Evolutionary conservation across 2,113 vertebrate species (phyloP).

Genomic region (Atrichornis clamosus): DNA sequence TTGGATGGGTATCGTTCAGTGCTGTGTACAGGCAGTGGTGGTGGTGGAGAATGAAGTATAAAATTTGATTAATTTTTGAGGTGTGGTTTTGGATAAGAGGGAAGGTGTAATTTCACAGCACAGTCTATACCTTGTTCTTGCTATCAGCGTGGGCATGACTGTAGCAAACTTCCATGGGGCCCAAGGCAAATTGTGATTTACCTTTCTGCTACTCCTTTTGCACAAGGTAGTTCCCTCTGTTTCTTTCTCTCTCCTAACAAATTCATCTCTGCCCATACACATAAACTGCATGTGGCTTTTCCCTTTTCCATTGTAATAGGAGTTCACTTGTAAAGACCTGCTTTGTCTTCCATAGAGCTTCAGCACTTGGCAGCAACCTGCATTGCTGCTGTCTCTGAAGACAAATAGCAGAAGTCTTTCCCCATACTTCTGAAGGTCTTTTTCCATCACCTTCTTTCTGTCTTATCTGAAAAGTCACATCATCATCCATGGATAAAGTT

Average conservation of each 20-base stretch:
- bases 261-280: not conserved
- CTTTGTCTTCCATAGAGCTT: not conserved
- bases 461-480: not conserved
- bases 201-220: not conserved
- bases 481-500: not conserved
- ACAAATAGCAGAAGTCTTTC: not conserved
- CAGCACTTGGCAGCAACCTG: not conserved
- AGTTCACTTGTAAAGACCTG: not conserved
- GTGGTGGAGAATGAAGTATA: not conserved
- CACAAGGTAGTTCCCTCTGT: not conserved
- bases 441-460: not conserved
- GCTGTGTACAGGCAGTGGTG: not conserved
- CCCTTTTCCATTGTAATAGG: not conserved
- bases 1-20: not conserved
- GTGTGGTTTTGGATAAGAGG: not conserved
- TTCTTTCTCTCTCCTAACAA: not conserved
- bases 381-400: not conserved
- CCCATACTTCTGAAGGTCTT: not conserved
- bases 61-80: not conserved
- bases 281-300: not conserved
- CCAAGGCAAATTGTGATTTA: not conserved
- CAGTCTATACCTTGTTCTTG: not conserved
- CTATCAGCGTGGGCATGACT: not conserved
- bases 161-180: not conserved
- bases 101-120: not conserved